Evolutionary conservation across 2,797 vertebrate genomes (phyloP), one percentile per base, ranked within the genome.

Genomic region (Xyrichtys novacula): DNA sequence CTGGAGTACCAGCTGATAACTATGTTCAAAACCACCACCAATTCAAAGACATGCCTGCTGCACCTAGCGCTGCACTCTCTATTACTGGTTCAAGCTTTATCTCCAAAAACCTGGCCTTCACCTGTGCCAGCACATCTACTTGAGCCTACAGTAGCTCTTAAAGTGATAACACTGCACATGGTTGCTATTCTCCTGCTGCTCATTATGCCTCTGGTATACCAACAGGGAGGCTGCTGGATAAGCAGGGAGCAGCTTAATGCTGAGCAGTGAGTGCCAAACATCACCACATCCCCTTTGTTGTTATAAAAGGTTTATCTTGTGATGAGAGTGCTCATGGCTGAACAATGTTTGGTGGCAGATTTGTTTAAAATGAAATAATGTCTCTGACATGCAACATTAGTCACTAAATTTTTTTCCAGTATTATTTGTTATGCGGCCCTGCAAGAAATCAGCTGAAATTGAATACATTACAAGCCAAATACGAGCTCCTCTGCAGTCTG

Each of bases 51-150:
- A 70, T 68, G 39, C 52, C 58, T 47, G 55, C 72, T 46, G 25
- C 55, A 84, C 62, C 55, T 65, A 76, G 39, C 49, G 57, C 58
- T 75, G 61, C 78, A 68, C 68, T 61, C 66, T 60, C 32, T 59
- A 54, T 48, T 71, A 71, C 81, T 86, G 86, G 73, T 85, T 83
- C 65, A 52, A 78, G 80, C 52, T 84, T 87, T 86, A 85, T 87
- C 80, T 79, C 63, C 47, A 84, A 60, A 80, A 66, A 80, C 70
- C 77, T 78, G 76, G 82, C 73, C 61, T 81, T 74, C 74, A 88
- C 80, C 85, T 84, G 69, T 81, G 80, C 80, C 77, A 80, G 71
- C 64, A 58, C 76, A 75, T 85, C 66, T 74, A 71, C 69, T 81
- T 80, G 78, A 81, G 80, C 71, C 77, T 80, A 79, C 55, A 64